Evolutionary conservation across 2,113 vertebrate genomes (phyloP), one percentile per base, ranked within the genome.

Genomic region (Casuarius casuarius): DNA sequence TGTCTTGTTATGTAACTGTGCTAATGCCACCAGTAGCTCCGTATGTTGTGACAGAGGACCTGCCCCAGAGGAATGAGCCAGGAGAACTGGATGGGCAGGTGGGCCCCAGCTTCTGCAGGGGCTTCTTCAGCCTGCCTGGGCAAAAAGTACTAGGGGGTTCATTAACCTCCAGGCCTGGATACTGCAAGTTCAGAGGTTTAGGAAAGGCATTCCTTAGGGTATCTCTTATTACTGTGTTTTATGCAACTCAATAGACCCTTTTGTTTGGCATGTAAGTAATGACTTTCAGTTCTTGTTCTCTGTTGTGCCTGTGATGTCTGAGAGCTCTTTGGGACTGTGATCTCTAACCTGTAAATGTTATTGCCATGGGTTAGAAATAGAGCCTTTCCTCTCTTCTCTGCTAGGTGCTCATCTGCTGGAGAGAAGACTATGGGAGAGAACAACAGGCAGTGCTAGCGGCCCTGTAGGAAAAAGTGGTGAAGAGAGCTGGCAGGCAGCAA

Each of bases 201-300:
- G 25, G 12, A 70, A 28, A 38, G 56, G 52, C 13, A 7, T 66
- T 85, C 44, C 25, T 25, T 40, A 5, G 33, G 22, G 26, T 48
- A 48, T 48, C 46, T 48, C 46, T 48, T 48, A 6, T 48, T 48
- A 19, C 46, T 48, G 46, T 2, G 9, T 9, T 56, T 38, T 16
- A 2, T 48, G 40, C 67, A 51, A 2, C 6, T 46, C 40, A 25
- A 2, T 20, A 38, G 48, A 17, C 1, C 5, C 61, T 87, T 68
- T 42, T 9, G 9, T 73, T 46, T 20, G 26, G 2, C 21, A 9
- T 2, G 0, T 10, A 19, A 25, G 15, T 8, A 5, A 7, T 52
- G 25, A 5, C 29, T 68, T 26, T 54, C 51, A 16, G 46, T 9
- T 51, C 49, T 23, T 35, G 63, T 16, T 42, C 52, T 65, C 63